phyloP scores from a whole-genome alignment of 2,888 invertebrate species.

The Parnassius mnemosyne region DNA sequence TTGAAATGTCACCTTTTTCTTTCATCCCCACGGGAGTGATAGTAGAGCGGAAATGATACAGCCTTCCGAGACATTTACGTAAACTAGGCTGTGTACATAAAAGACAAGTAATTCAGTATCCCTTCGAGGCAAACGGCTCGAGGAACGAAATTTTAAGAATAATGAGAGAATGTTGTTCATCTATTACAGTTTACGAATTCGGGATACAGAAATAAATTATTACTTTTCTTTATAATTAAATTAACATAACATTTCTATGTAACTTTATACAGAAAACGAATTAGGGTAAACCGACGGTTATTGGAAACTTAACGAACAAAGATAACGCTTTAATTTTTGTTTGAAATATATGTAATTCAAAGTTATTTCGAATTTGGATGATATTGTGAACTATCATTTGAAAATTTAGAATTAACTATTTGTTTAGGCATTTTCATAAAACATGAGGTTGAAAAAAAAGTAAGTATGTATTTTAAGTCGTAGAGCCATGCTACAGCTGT shows the following conservation, averaged over 20 bases:
- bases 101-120: slow-evolving; percentile 22
- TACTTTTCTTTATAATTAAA: background rate
- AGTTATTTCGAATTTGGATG: too few species aligned
- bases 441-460: too few species aligned
- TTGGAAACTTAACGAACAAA: too few species aligned
- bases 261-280: background rate
- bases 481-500: too few species aligned
- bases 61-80: slow-evolving; percentile 39
- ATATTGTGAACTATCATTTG: too few species aligned
- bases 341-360: too few species aligned
- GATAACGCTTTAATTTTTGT: too few species aligned
- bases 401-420: too few species aligned
- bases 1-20: slow-evolving; percentile 55
- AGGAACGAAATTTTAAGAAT: slow-evolving; percentile 22
- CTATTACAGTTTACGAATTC: slow-evolving; percentile 23
- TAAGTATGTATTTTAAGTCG: too few species aligned
- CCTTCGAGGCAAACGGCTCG: slow-evolving; percentile 7
- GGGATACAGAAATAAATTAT: background rate
- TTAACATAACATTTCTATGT: background rate
- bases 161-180: slow-evolving; percentile 12
- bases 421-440: too few species aligned
- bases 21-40: slow-evolving; percentile 39
- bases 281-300: too few species aligned
- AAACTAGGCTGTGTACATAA: slow-evolving; percentile 45
- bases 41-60: slow-evolving; percentile 29